Base-by-base conservation (phyloP, 2,113 vertebrate genomes). In the Rhegmatorhina hoffmannsi region DNA sequence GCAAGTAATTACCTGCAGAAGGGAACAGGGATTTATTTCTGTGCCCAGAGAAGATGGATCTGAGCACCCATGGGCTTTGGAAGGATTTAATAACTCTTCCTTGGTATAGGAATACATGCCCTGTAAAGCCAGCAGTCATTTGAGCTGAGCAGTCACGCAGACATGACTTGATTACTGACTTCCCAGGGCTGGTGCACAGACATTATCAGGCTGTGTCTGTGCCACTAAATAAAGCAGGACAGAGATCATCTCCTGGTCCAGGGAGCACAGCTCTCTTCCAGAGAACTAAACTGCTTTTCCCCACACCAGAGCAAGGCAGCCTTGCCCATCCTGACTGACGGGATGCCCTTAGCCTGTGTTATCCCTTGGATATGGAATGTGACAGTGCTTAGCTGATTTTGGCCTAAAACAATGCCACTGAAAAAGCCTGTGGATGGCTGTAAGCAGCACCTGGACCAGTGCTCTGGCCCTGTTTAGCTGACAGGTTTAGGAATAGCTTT, bases 11-110 rank as follows among this genome's bases (percentile, higher is more conserved):
- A 68, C 70, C 78, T 58, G 17, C 63, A 87, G 67, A 62, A 92
- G 23, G 53, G 74, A 79, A 70, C 6, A 43, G 62, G 49, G 74
- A 53, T 76, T 83, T 66, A 49, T 83, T 95, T 77, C 67, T 85
- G 36, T 43, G 82, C 58, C 63, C 69, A 74, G 24, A 56, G 53
- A 76, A 94, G 78, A 66, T 19, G 63, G 67, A 69, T 72, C 53
- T 85, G 78, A 92, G 70, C 36, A 76, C 84, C 72, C 59, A 53
- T 28, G 83, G 79, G 75, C 50, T 95, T 92, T 83, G 76, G 68
- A 53, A 70, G 46, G 76, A 84, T 92, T 92, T 93, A 84, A 90
- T 79, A 93, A 69, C 70, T 88, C 67, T 70, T 96, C 46, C 59
- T 76, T 76, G 46, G 46, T 49, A 58, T 8, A 69, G 58, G 50